Evolutionary conservation across 1,140 invertebrate species (phyloP).

Genomic region (Eumeta japonica): DNA sequence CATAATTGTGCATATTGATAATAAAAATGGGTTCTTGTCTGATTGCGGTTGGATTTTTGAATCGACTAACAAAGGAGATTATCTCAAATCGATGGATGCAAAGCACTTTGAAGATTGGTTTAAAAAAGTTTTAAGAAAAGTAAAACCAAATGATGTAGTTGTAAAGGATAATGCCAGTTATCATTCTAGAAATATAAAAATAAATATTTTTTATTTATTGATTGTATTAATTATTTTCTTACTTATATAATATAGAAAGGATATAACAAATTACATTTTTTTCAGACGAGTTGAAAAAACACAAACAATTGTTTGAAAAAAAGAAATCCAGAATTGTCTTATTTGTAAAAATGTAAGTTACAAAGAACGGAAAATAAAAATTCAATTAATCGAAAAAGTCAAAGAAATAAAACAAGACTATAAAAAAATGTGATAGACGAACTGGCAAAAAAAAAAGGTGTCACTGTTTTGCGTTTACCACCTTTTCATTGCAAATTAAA

Average conservation of each 20-base stretch:
- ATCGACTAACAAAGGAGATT: slow-evolving; percentile 5
- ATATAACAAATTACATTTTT: no score
- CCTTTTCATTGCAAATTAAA: slow-evolving; percentile 38
- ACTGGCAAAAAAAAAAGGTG: slow-evolving; percentile 9
- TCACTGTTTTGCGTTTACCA: slow-evolving; percentile 20
- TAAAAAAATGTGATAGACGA: slow-evolving; percentile 9
- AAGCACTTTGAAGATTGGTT: slow-evolving; percentile 5
- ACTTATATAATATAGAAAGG: no score
- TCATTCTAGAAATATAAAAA: slow-evolving; percentile 7
- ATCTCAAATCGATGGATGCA: slow-evolving; percentile 3
- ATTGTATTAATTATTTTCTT: no score
- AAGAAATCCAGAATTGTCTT: slow-evolving; percentile 7
- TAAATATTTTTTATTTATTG: no score
- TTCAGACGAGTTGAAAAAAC: slow-evolving; percentile 2
- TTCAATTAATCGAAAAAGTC: slow-evolving; percentile 5
- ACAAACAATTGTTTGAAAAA: slow-evolving; percentile 1
- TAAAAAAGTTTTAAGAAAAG: slow-evolving; percentile 4
- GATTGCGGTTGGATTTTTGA: slow-evolving; percentile 9
- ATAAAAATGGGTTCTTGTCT: slow-evolving; percentile 11
- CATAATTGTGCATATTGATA: slow-evolving; percentile 16
- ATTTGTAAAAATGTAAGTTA: slow-evolving; percentile 1
- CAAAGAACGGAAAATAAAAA: slow-evolving; percentile 2
- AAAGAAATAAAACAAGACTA: slow-evolving; percentile 5
- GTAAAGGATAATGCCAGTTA: slow-evolving; percentile 11
- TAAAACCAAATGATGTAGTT: slow-evolving; percentile 4